Conservation (phyloP, 1,140 invertebrate species). For the Halesus radiatus region DNA sequence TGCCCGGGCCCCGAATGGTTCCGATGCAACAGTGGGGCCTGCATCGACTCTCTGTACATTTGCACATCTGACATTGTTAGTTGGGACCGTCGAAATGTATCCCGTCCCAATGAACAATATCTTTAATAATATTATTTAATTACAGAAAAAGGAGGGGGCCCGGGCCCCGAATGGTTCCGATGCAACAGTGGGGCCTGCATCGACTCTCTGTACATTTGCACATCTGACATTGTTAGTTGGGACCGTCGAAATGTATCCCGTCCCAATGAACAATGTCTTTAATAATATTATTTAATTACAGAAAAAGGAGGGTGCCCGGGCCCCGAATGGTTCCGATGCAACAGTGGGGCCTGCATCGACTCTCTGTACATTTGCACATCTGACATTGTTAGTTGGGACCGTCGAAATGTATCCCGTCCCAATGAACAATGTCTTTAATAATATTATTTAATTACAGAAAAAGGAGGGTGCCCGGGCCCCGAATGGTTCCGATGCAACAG, state of each 20-base stretch:
- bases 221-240: too few species aligned
- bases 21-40: slow-evolving; percentile 35
- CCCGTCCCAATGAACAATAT: too few species aligned
- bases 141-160: slow-evolving; percentile 20
- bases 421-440: background rate
- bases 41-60: slow-evolving; percentile 60
- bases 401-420: too few species aligned
- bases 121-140: background rate
- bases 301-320: slow-evolving; percentile 14
- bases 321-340: slow-evolving; percentile 37
- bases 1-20: slow-evolving; percentile 34
- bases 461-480: slow-evolving; percentile 28
- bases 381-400: too few species aligned
- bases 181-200: slow-evolving; percentile 49
- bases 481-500: slow-evolving; percentile 37
- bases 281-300: background rate
- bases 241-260: too few species aligned
- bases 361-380: slow-evolving; percentile 58
- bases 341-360: slow-evolving; percentile 55
- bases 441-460: background rate
- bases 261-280: too few species aligned
- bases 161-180: slow-evolving; percentile 19
- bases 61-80: too few species aligned
- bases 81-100: too few species aligned
- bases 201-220: slow-evolving; percentile 59